Conservation (phyloP, 2,113 vertebrate species). For the Fulmarus glacialis region DNA sequence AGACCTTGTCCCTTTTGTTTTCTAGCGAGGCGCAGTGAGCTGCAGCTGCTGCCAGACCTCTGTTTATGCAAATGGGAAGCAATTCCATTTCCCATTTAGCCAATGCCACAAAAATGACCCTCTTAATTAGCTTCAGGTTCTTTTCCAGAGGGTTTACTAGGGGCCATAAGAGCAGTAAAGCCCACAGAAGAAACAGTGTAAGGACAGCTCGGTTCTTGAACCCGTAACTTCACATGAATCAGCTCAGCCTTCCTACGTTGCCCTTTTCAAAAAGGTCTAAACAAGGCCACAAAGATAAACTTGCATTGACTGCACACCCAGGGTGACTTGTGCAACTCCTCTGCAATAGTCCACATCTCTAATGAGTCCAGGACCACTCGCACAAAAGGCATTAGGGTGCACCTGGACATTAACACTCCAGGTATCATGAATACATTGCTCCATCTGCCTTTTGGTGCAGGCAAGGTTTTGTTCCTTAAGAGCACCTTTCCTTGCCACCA, state of each 20-base stretch:
- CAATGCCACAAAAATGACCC: neutral
- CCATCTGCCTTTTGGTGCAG: neutral
- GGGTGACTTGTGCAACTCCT: neutral
- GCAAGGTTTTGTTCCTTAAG: neutral
- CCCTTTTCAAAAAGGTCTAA: neutral
- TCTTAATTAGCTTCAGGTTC: constrained; percentile 14
- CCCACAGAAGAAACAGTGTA: neutral
- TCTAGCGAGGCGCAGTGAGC: neutral
- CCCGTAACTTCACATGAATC: neutral
- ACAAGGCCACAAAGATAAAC: neutral
- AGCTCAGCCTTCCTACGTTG: neutral
- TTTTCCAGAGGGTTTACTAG: neutral
- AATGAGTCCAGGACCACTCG: neutral
- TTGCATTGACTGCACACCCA: neutral
- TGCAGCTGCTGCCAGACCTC: neutral
- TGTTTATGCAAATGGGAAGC: neutral
- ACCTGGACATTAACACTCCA: neutral
- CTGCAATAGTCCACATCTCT: neutral
- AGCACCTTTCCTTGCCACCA: neutral
- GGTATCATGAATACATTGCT: neutral
- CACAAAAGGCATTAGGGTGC: neutral
- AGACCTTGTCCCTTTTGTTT: neutral
- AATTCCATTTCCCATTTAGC: neutral
- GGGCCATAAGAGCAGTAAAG: neutral
- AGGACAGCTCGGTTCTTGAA: neutral